Evolutionary conservation across 2,113 vertebrate species (phyloP), one percentile per base, ranked within the genome.

Genomic region (Ictidomys tridecemlineatus): DNA sequence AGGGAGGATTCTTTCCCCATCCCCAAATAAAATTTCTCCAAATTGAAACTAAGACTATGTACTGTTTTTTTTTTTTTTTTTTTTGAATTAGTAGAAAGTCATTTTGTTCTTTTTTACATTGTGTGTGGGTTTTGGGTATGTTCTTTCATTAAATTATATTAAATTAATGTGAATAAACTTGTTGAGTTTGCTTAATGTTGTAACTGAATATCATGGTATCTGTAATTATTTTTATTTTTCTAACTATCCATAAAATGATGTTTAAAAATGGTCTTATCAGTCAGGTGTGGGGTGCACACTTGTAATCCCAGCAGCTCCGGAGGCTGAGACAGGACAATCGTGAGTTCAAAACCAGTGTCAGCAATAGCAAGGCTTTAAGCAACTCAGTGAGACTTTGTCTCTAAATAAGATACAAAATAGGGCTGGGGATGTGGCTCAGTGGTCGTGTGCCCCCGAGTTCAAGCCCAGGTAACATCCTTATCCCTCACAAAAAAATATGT

Each of bases 121-220:
- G 32, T 24, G 10, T 88, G 51, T 24, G 45, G 73, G 42, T 86
- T 94, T 37, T 14, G 48, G 45, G 72, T 74, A 63, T 69, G 83
- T 89, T 48, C 82, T 82, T 92, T 83, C 51, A 51, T 73, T 88
- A 69, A 96, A 63, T 94, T 94, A 74, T 24, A 93, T 92, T 63
- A 89, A 94, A 22, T 88, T 70, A 70, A 90, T 83, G 72, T 61
- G 80, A 89, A 84, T 90, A 84, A 53, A 74, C 53, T 84, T 86
- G 70, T 69, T 79, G 69, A 51, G 20, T 73, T 77, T 77, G 85
- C 73, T 97, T 93, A 45, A 30, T 74, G 93, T 95, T 37, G 72
- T 58, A 86, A 83, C 45, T 73, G 79, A 56, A n/a, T 74, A 67
- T 39, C 34, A 37, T 48, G 48, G 34, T 48, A 34, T 93, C 74